Evolutionary conservation across 2,113 vertebrate genomes (phyloP), one percentile per base, ranked within the genome.

Genomic region (Tachysurus vachellii): DNA sequence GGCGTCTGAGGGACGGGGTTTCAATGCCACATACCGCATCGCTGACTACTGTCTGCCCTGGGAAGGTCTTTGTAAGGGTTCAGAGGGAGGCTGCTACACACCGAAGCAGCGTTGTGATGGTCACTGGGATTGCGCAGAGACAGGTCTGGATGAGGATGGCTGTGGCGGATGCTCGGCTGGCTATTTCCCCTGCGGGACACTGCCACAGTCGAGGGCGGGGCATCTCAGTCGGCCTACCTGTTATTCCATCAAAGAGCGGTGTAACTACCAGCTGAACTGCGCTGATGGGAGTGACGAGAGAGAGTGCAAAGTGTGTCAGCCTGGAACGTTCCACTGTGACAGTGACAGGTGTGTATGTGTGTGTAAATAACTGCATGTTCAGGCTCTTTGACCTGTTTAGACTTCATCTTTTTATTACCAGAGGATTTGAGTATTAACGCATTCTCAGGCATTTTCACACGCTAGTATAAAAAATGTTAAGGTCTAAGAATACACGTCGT

Each of bases 181-280:
- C 3, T 95, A 95, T 86, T 97, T 93, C n/a, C 94, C 96, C 16
- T 97, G 97, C 0, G 95, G 96, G 0, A 31, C 92, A 13, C 89
- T 92, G 0, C 94, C 80, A 21, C 85, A 8, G 83, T 88, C 91
- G 93, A 82, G 92, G 82, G 5, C 62, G 64, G 85, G 86, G 11
- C 92, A 86, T 87, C 90, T 88, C 0, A 86, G 91, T 19, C 88
- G 90, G 0, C 92, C 95, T 0, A 91, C 95, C 85, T 98, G 97
- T 87, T 98, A 96, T 89, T 92, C 95, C 0, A 91, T 93, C 1
- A 90, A 93, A 0, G 96, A 97, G 90, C 91, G 97, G 44, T 98
- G 97, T 91, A 97, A 98, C 92, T 98, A 97, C 93, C 97, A 97
- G 93, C 95, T 96, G 23, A 96, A 96, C 91, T 98, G 97, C 2